phyloP scores from a whole-genome alignment of 1,140 invertebrate genomes.

The Nebria ingens region DNA sequence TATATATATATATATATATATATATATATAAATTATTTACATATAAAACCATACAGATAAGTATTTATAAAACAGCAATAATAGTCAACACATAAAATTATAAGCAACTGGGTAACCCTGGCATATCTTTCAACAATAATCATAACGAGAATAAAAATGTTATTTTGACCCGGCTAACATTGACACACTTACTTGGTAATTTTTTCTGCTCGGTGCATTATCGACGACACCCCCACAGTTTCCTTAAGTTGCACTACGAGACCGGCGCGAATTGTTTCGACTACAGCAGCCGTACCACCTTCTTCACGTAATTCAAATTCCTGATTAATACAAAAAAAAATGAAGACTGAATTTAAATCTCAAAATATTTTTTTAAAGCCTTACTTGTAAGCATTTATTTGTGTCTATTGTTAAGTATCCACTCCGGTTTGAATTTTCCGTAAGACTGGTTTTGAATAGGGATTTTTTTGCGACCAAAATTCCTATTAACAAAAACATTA shows the following conservation, averaged over 20 bases:
- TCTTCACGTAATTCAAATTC: slow-evolving; percentile 61
- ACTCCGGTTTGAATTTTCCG: not conserved
- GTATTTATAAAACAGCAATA: not conserved
- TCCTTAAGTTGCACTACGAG: slow-evolving; percentile 81
- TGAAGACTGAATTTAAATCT: too few relatives aligned
- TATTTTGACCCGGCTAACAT: not conserved
- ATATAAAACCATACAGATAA: not conserved
- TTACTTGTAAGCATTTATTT: slow-evolving; percentile 44
- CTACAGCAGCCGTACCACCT: slow-evolving; percentile 72
- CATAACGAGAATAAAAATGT: not conserved
- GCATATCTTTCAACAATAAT: not conserved
- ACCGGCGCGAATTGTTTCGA: slow-evolving; percentile 75
- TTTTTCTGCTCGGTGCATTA: slow-evolving; percentile 62
- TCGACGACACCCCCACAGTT: slow-evolving; percentile 60
- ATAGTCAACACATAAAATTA: too few relatives aligned
- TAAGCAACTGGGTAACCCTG: slow-evolving; percentile 4
- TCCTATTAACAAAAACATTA: slow-evolving; percentile 36
- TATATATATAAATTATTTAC: slow-evolving; percentile 8
- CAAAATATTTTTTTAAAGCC: too few relatives aligned
- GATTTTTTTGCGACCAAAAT: slow-evolving; percentile 56
- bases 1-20: too few relatives aligned
- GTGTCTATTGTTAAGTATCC: slow-evolving; percentile 18
- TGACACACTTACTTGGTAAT: slow-evolving; percentile 51
- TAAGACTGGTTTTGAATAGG: slow-evolving; percentile 38
- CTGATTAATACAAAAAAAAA: too few relatives aligned